Conservation (phyloP, 2,888 invertebrate genomes). For the Nemoura dubitans region DNA sequence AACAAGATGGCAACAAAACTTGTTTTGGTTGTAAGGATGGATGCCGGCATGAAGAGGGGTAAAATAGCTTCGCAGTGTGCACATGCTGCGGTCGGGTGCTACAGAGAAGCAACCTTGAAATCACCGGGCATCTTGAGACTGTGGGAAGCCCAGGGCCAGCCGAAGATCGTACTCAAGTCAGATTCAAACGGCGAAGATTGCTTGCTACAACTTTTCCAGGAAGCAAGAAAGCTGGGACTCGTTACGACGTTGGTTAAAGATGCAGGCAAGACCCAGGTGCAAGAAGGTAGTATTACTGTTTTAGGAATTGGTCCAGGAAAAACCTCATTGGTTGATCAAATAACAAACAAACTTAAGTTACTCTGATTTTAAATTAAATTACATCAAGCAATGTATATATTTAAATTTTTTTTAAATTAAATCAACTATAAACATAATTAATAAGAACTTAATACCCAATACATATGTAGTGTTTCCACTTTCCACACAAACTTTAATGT, state of each 20-base stretch:
- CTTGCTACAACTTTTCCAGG: slow-evolving; percentile 63
- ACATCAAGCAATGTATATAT: neutral
- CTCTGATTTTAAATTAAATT: slow-evolving; percentile 58
- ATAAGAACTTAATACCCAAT: too few relatives aligned
- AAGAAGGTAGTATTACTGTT: slow-evolving; percentile 73
- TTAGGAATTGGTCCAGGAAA: slow-evolving; percentile 79
- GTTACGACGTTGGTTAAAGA: slow-evolving; percentile 70
- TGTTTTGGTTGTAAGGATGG: slow-evolving; percentile 78
- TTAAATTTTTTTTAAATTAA: too few relatives aligned
- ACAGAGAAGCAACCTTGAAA: slow-evolving; percentile 63
- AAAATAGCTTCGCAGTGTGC: slow-evolving; percentile 83
- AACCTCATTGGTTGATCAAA: slow-evolving; percentile 65
- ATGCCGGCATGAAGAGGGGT: slow-evolving; percentile 79
- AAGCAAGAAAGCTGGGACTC: slow-evolving; percentile 64
- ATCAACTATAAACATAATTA: too few relatives aligned
- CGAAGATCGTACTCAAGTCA: slow-evolving; percentile 76
- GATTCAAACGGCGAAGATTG: slow-evolving; percentile 60
- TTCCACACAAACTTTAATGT: too few relatives aligned
- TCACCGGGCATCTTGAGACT: slow-evolving; percentile 62
- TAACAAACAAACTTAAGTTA: slow-evolving; percentile 73
- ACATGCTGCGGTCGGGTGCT: slow-evolving; percentile 79
- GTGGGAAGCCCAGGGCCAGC: slow-evolving; percentile 76
- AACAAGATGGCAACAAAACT: slow-evolving; percentile 65
- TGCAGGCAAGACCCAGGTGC: slow-evolving; percentile 78
- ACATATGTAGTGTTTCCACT: too few relatives aligned